Base-by-base conservation (phyloP, 2,888 invertebrate genomes). In the Geophilus truncorum region DNA sequence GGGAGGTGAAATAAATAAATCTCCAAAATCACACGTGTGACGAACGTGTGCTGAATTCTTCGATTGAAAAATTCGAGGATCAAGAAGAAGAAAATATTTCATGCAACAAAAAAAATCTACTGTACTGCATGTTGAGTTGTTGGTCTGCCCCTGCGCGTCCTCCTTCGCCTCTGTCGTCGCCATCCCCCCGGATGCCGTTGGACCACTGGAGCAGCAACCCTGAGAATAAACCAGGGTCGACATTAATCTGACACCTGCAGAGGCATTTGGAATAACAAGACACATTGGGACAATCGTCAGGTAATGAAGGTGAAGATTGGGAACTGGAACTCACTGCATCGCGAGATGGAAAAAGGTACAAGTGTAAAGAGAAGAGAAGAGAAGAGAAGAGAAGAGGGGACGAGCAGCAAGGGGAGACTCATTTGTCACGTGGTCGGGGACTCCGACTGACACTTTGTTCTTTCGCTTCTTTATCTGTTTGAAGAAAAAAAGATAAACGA, bases 201-300 rank as follows among this genome's bases (percentile, higher is more conserved):
- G 77, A 77, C 77, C 77, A 77, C 18, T 77, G 32, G 32, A 77
- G 34, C 32, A 77, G 34, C 32, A 77, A 77, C 32, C 77, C 77
- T 77, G 77, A 36, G 77, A 77, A 77, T 36, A 77, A 36, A 77
- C 32, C 77, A 77, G 77, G 77, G 77, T 77, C 77, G 23, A 36
- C 77, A 34, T 77, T 77, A 77, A 77, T 77, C 77, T 77, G 77
- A 77, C 77, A 77, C 77, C 77, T 77, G 23, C 32, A 34, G 77
- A 77, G 34, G 77, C 34, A 34, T 77, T 77, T 77, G 30, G 32
- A 77, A 77, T 77, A 75, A 32, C 75, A 77, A 30, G 34, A 77
- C 77, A 77, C 30, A 75, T n/a, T 77, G 34, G 77, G 34, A 34
- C 77, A 77, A 77, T 77, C 77, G 32, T 77, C 30, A 77, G 30